A percentile compares a stretch with the other conserved stretches of the same genome.
Conservation (phyloP, 2,113 vertebrate species). For the Nycticryphes semicollaris region DNA sequence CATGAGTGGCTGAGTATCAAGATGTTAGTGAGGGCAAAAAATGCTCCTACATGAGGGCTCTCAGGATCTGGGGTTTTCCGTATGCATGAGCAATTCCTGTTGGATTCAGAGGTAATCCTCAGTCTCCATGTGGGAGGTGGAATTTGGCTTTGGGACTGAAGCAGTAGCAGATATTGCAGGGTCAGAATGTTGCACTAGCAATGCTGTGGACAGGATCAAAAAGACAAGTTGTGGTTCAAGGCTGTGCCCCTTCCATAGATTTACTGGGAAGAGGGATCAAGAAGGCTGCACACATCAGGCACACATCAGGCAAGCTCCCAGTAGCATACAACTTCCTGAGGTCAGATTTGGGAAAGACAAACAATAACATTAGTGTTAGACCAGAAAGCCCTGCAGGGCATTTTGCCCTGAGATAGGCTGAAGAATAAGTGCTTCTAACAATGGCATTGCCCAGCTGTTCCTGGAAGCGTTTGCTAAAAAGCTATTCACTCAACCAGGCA, state of each 20-base stretch:
- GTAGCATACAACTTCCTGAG: neutral
- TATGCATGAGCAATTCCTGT: neutral
- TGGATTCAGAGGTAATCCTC: neutral
- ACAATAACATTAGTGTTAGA: neutral
- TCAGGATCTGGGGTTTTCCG: neutral
- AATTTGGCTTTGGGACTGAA: neutral
- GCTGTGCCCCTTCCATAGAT: neutral
- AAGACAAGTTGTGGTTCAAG: neutral
- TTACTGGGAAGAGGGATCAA: neutral
- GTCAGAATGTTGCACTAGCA: neutral
- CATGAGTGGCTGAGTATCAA: neutral
- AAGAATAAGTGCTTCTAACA: slow-evolving; percentile 21
- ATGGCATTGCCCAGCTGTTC: neutral
- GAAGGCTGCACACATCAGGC: neutral
- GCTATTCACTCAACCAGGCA: neutral
- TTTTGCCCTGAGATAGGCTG: slow-evolving; percentile 16
- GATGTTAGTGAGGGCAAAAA: neutral
- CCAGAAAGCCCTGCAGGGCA: neutral
- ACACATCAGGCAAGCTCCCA: neutral
- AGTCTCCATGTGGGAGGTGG: neutral
- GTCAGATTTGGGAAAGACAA: slow-evolving; percentile 9
- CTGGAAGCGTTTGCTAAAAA: slow-evolving; percentile 32
- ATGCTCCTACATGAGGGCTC: neutral
- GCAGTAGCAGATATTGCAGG: neutral
- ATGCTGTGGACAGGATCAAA: neutral